Evolutionary conservation across 2,888 invertebrate genomes (phyloP).

Genomic region (Metellina segmentata): DNA sequence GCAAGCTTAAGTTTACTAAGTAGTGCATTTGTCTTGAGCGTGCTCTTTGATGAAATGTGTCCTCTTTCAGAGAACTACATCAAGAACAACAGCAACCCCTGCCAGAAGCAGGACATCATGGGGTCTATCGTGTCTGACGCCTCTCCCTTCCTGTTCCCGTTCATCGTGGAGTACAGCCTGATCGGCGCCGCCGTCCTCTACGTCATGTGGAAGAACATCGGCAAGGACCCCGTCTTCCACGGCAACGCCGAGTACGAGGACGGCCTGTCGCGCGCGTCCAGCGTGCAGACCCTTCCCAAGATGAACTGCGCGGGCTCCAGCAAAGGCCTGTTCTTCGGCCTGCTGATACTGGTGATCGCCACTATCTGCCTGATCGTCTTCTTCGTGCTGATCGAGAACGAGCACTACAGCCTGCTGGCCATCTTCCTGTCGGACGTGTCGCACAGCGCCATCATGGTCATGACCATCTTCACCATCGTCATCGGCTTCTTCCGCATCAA

Average conservation of each 20-base stretch:
- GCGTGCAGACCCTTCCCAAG: slow-evolving; percentile 70
- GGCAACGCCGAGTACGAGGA: slow-evolving; percentile 56
- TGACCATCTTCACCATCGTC: slow-evolving; percentile 93
- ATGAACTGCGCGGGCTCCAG: slow-evolving; percentile 95
- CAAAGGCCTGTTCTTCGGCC: slow-evolving; percentile 79
- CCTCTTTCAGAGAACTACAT: slow-evolving; percentile 73
- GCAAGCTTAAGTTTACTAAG: no score
- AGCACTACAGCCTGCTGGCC: slow-evolving; percentile 89
- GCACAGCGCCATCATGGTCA: slow-evolving; percentile 92
- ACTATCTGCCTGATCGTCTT: slow-evolving; percentile 96
- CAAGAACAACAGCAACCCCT: slow-evolving; percentile 77
- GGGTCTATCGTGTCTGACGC: slow-evolving; percentile 95
- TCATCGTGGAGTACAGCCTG: slow-evolving; percentile 96
- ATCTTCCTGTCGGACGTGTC: slow-evolving; percentile 95
- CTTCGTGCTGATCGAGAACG: slow-evolving; percentile 93
- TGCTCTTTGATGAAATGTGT: no score
- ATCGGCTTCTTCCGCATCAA: slow-evolving; percentile 86
- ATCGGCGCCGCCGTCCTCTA: slow-evolving; percentile 97
- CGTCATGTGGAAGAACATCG: slow-evolving; percentile 91
- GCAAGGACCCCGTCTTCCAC: slow-evolving; percentile 77
- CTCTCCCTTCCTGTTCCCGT: slow-evolving; percentile 96
- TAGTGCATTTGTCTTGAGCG: no score
- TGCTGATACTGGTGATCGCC: slow-evolving; percentile 88
- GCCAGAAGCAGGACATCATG: slow-evolving; percentile 83
- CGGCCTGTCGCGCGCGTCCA: slow-evolving; percentile 60